Percentiles rank a stretch among this genome's conserved stretches.
phyloP scores from a whole-genome alignment of 1,140 invertebrate species.

The Drosophila pectinifera region DNA sequence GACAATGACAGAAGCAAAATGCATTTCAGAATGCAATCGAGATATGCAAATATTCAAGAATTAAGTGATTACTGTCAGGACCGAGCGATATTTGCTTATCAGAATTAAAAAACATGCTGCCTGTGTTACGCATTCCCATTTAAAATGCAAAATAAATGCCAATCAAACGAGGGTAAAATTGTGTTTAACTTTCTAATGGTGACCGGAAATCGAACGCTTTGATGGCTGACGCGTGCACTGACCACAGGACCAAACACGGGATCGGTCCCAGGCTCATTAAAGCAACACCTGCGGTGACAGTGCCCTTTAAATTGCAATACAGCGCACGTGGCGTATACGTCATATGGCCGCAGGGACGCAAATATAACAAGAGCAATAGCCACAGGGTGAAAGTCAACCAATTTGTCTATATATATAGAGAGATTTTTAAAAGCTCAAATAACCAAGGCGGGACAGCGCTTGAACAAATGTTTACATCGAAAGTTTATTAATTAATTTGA shows the following conservation, averaged over 20 bases:
- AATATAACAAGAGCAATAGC: background rate
- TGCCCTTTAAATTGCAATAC: constrained; percentile 1
- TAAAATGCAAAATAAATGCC: constrained; percentile 7
- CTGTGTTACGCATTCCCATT: background rate
- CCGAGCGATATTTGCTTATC: constrained; percentile 10
- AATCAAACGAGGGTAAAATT: constrained; percentile 1
- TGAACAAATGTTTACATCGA: constrained; percentile 53
- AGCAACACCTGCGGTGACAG: constrained; percentile 2
- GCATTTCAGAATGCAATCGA: constrained; percentile 5
- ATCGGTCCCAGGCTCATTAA: constrained; percentile 15
- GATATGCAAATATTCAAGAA: constrained; percentile 15
- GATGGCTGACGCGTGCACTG: constrained; percentile 20
- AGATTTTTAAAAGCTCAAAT: constrained; percentile 3
- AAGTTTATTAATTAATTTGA: constrained; percentile 72
- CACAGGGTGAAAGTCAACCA: constrained; percentile 4
- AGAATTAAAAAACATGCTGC: constrained; percentile 4
- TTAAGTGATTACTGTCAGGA: constrained; percentile 17
- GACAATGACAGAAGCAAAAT: constrained; percentile 14
- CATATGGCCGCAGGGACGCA: background rate
- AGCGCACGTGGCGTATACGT: constrained; percentile 25
- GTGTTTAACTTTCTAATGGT: constrained; percentile 12
- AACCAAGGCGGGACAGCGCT: constrained; percentile 9
- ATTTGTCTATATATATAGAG: constrained; percentile 1
- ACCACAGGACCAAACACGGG: background rate
- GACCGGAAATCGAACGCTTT: constrained; percentile 23